Evolutionary conservation across 2,113 vertebrate species (phyloP), one percentile per base, ranked within the genome.

Genomic region (Girardinichthys multiradiatus): DNA sequence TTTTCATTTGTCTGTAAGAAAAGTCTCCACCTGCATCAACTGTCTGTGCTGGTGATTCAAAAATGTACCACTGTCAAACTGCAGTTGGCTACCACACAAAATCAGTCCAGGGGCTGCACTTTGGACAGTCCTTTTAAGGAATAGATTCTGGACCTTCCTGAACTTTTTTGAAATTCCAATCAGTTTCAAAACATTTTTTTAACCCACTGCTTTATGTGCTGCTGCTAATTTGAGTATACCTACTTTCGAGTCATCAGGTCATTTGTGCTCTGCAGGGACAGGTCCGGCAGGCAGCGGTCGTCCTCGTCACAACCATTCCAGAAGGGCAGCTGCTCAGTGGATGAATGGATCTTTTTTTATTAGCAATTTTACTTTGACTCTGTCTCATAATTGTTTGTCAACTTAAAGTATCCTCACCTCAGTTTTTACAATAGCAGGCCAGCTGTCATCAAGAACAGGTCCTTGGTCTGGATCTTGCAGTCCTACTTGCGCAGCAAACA

Each of bases 241-340:
- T 92, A 99, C 98, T 88, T 94, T 85, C 89, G 95, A 30, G 94
- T 96, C 77, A 96, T 94, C 64, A 98, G 91, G 79, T 98, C 97
- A 0, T 93, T 96, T 26, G 76, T 92, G 74, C 96, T 95, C 1
- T 97, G 96, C 82, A 99, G 91, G 30, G 95, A 93, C 39, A 99
- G 94, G 64, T 99, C 95, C 0, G 98, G 97, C 57, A 97, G 95
- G 19, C 98, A 99, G 82, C 95, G 96, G 71, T 98, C 97, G 0
- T 99, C 97, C 76, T 98, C 96, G 0, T 95, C 96, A 90, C 98
- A 99, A n/a, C 97, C 98, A 0, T 98, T 99, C 97, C 97, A 99
- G 91, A 99, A 99, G 17, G 97, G 96, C 39, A 99, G 94, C 98
- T 99, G 76, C 7, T 59, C 57, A 75, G 68, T 76, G 45, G 73